These are phyloP conservation scores for Drosophila rubida DNA, from an alignment of 2,888 invertebrate genomes.

Conservation along the genomic window DNA sequence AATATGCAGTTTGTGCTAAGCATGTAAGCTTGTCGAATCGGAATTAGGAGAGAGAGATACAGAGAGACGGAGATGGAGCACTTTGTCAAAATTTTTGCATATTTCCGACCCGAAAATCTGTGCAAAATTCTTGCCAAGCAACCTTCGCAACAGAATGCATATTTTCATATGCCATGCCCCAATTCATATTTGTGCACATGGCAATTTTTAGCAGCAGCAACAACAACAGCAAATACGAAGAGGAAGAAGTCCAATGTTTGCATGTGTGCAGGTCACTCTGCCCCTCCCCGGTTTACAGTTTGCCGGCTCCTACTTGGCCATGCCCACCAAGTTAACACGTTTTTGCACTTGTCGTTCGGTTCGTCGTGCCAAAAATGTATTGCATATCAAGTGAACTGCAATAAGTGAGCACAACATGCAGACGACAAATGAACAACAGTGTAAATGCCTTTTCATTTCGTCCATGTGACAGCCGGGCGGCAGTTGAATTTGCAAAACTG, in stretches of 20 bases:
- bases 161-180: slow-evolving; percentile 30
- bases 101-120: neutral
- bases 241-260: neutral
- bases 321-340: slow-evolving; percentile 62
- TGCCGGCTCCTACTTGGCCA: slow-evolving; percentile 15
- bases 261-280: too few species aligned
- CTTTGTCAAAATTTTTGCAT: slow-evolving; percentile 7
- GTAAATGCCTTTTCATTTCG: slow-evolving; percentile 68
- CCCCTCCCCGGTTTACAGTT: too few species aligned
- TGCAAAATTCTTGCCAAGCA: slow-evolving; percentile 23
- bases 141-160: slow-evolving; percentile 32
- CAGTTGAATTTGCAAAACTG: slow-evolving; percentile 9
- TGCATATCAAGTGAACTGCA: slow-evolving; percentile 67
- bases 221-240: neutral
- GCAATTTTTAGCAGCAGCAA: slow-evolving; percentile 9
- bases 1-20: slow-evolving; percentile 2
- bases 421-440: slow-evolving; percentile 54
- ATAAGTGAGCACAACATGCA: slow-evolving; percentile 46
- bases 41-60: neutral
- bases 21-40: neutral
- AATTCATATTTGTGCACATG: slow-evolving; percentile 49
- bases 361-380: slow-evolving; percentile 50
- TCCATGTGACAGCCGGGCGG: slow-evolving; percentile 37
- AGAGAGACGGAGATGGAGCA: neutral
- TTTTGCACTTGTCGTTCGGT: slow-evolving; percentile 68